phyloP scores from a whole-genome alignment of 2,888 invertebrate species.

The Patella pellucida region DNA sequence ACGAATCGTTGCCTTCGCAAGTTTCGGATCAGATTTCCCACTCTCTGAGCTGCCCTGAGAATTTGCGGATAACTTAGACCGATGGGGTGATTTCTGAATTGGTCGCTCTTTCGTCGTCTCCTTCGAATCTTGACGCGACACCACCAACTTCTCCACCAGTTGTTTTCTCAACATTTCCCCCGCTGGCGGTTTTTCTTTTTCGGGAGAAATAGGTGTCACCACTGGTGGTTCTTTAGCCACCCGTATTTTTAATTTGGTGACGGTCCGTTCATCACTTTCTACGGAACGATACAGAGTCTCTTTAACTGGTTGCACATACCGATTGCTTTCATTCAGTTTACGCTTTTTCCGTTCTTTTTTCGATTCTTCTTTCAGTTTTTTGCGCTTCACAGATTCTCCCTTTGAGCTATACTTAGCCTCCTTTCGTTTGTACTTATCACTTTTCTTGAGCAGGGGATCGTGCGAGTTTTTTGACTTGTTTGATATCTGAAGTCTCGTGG shows the following conservation, averaged over 20 bases:
- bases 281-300: slow-evolving; percentile 57
- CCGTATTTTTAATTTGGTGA: slow-evolving; percentile 59
- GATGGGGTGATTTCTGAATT: slow-evolving; percentile 41
- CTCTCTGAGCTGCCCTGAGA: slow-evolving; percentile 39
- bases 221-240: slow-evolving; percentile 45
- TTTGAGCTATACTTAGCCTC: slow-evolving; percentile 47
- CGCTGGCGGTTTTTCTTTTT: slow-evolving; percentile 21
- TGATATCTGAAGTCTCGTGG: slow-evolving; percentile 54
- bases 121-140: slow-evolving; percentile 21
- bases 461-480: slow-evolving; percentile 51
- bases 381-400: slow-evolving; percentile 53
- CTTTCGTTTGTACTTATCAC: slow-evolving; percentile 59
- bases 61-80: slow-evolving; percentile 34
- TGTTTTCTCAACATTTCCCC: slow-evolving; percentile 25
- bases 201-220: slow-evolving; percentile 28
- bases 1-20: slow-evolving; percentile 63
- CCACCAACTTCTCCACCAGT: slow-evolving; percentile 30
- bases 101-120: slow-evolving; percentile 10
- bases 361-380: slow-evolving; percentile 55
- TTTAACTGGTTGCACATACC: slow-evolving; percentile 43
- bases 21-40: slow-evolving; percentile 55
- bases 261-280: slow-evolving; percentile 51
- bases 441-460: slow-evolving; percentile 46
- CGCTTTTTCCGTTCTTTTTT: slow-evolving; percentile 58
- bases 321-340: slow-evolving; percentile 40